Percentiles rank a stretch among this genome's conserved stretches.
Conservation (phyloP, 2,113 vertebrate genomes). For the Tichodroma muraria region DNA sequence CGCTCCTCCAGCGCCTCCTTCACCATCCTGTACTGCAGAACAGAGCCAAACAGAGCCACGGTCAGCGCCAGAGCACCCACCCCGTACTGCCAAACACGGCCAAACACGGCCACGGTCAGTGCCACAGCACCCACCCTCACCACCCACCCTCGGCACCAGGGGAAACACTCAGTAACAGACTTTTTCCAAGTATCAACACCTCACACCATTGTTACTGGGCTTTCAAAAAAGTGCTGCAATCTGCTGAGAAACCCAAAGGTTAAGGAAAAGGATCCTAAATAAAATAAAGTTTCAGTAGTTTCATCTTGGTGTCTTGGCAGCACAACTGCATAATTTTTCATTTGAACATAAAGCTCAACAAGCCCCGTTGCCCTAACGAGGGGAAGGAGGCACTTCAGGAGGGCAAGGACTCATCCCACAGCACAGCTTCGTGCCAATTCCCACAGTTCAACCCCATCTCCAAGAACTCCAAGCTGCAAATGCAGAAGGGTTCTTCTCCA, state of each 20-base stretch:
- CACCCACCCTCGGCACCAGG: conserved; percentile 26
- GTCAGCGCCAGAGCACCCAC: background rate
- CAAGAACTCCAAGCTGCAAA: background rate
- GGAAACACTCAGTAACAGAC: background rate
- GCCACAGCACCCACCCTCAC: background rate
- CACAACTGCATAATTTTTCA: accelerated
- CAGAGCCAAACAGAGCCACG: background rate
- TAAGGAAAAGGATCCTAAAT: background rate
- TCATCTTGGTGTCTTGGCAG: background rate
- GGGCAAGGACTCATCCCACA: background rate
- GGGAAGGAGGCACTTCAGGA: background rate
- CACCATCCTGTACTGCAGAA: conserved; percentile 78
- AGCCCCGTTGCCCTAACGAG: accelerated
- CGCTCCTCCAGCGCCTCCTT: conserved; percentile 93
- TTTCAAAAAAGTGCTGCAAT: background rate
- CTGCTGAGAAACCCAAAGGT: background rate
- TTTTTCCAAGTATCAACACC: background rate
- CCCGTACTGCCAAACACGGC: background rate
- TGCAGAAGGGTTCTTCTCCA: background rate
- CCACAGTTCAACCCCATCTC: background rate
- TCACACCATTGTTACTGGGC: accelerated
- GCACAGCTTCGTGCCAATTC: background rate
- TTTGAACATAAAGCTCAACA: accelerated
- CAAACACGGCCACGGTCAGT: background rate
- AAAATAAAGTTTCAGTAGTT: background rate